These are phyloP conservation scores for Medauroidea extradentata DNA, from an alignment of 1,140 invertebrate species.

Conservation along the genomic window DNA sequence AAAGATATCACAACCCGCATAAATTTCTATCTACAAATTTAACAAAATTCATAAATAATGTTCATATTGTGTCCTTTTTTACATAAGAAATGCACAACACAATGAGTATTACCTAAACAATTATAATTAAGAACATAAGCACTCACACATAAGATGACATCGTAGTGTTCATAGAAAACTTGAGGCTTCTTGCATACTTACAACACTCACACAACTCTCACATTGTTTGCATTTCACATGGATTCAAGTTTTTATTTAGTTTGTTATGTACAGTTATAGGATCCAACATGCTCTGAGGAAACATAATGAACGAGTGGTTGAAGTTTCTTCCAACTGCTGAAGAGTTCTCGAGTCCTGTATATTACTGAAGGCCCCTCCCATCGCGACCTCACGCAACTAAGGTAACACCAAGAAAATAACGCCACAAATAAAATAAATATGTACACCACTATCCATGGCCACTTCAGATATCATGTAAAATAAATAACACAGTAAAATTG, in stretches of 20 bases:
- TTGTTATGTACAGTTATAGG: not conserved
- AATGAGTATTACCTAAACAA: not conserved
- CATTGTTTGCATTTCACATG: too few relatives aligned
- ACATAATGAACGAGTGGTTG: not conserved
- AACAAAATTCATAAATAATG: too few relatives aligned
- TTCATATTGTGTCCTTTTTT: too few relatives aligned
- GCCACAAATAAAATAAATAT: not conserved
- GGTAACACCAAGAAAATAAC: not conserved
- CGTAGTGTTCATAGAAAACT: not conserved
- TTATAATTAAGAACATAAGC: not conserved
- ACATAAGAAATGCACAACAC: slow-evolving; percentile 4
- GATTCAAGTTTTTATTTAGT: too few relatives aligned
- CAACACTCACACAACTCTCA: too few relatives aligned
- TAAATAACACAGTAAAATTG: not conserved
- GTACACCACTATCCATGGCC: slow-evolving; percentile 5
- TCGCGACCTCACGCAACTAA: not conserved
- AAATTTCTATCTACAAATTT: too few relatives aligned
- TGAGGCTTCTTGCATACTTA: not conserved
- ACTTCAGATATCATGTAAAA: not conserved
- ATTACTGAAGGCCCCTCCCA: slow-evolving; percentile 4
- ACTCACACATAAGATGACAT: not conserved
- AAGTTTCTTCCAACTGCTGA: not conserved
- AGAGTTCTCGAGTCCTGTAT: not conserved
- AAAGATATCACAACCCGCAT: not conserved
- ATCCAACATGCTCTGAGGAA: not conserved